phyloP scores from a whole-genome alignment of 2,113 vertebrate species.

The Notarius quadriscutis region DNA sequence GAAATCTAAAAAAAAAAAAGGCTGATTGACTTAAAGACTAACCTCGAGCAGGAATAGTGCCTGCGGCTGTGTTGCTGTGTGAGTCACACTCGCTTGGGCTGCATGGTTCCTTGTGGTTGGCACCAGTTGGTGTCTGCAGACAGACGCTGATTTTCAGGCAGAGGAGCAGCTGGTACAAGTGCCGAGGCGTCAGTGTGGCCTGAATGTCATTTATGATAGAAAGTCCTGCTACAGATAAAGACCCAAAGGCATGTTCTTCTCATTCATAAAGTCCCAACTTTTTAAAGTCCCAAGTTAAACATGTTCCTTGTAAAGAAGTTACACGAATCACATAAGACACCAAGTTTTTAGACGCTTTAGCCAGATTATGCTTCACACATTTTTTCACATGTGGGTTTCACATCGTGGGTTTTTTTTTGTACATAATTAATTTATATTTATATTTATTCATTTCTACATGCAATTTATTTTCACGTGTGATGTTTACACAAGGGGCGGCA shows the following conservation, averaged over 20 bases:
- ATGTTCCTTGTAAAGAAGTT: background rate
- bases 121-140: constrained; percentile 67
- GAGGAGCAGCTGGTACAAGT: constrained; percentile 68
- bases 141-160: constrained; percentile 65
- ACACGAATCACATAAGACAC: background rate
- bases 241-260: constrained; percentile 14
- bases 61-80: constrained; percentile 34
- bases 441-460: background rate
- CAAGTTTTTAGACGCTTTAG: background rate
- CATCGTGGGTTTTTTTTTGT: background rate
- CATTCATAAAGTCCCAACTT: background rate
- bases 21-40: background rate
- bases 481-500: too few species aligned
- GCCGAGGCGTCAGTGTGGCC: constrained; percentile 55
- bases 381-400: background rate
- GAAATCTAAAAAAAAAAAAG: background rate
- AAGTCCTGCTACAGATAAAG: constrained; percentile 4
- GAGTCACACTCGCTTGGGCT: constrained; percentile 62
- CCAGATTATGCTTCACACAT: background rate
- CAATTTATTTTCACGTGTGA: background rate
- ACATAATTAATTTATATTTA: background rate
- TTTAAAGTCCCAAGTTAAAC: background rate
- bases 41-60: constrained; percentile 45
- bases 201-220: background rate
- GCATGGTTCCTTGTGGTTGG: constrained; percentile 63